Percentiles rank a stretch among this genome's conserved stretches.
Evolutionary conservation across 1,140 invertebrate genomes (phyloP).

Genomic region (Drosophila fuyamai): DNA sequence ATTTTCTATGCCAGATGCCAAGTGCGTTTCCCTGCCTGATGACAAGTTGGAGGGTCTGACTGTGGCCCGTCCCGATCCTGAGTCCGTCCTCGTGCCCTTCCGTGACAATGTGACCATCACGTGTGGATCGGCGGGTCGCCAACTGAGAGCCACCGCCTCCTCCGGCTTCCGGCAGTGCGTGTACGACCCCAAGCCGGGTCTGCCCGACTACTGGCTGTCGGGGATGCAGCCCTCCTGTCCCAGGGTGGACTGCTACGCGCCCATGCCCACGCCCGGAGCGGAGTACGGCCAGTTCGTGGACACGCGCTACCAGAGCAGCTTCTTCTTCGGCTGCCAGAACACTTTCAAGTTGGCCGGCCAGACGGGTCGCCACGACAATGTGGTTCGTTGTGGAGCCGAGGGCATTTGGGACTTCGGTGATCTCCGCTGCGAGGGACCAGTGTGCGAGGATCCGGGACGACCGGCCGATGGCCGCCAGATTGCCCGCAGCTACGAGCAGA

Average conservation of each 20-base stretch:
- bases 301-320: constrained; percentile 95
- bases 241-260: constrained; percentile 93
- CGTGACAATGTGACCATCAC: constrained; percentile 95
- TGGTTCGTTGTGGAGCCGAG: constrained; percentile 95
- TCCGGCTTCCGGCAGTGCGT: constrained; percentile 96
- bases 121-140: constrained; percentile 91
- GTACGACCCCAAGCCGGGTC: constrained; percentile 95
- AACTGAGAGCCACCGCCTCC: constrained; percentile 91
- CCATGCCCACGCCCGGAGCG: constrained; percentile 95
- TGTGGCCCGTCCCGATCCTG: constrained; percentile 90
- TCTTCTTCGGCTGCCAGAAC: constrained; percentile 98
- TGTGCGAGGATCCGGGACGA: constrained; percentile 97
- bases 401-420: constrained; percentile 99
- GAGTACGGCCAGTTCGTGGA: constrained; percentile 95
- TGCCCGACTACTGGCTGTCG: constrained; percentile 96
- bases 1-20: constrained; percentile 88
- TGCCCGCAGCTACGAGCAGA: constrained; percentile 96
- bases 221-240: constrained; percentile 94
- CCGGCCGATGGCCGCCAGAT: constrained; percentile 96
- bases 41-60: constrained; percentile 94
- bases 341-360: constrained; percentile 97
- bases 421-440: constrained; percentile 96
- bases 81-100: constrained; percentile 93
- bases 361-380: constrained; percentile 95
- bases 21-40: constrained; percentile 95